phyloP scores from a whole-genome alignment of 2,888 invertebrate species.

The Cosmia pyralina region DNA sequence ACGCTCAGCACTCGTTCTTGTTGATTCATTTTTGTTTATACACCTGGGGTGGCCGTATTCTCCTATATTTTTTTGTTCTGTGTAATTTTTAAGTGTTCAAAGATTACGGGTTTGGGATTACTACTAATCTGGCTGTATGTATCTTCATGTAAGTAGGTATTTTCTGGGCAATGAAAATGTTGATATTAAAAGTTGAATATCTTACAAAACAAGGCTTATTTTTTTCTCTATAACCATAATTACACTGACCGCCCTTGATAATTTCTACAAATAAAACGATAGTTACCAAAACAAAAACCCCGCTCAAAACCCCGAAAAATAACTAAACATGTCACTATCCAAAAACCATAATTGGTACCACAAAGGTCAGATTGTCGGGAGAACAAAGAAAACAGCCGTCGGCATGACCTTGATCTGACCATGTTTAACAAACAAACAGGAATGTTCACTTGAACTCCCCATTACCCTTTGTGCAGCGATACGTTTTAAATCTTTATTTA shows the following conservation, averaged over 20 bases:
- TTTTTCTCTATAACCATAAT: neutral
- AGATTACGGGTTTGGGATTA: neutral
- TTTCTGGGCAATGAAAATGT: neutral
- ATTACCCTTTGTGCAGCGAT: conserved; percentile 48
- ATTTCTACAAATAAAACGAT: neutral
- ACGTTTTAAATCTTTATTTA: conserved; percentile 54
- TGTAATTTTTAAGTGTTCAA: neutral
- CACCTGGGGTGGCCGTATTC: conserved; percentile 21
- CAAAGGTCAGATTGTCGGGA: conserved; percentile 32
- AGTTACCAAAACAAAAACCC: neutral
- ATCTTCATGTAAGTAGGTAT: neutral
- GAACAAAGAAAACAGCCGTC: conserved; percentile 57
- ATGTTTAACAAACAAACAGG: conserved; percentile 51
- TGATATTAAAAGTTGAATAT: neutral
- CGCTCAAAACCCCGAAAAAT: conserved; percentile 7
- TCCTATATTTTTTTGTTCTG: conserved; percentile 13
- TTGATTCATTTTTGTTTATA: conserved; percentile 58
- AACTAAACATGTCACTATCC: conserved; percentile 14
- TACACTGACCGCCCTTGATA: too few relatives aligned
- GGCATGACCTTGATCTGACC: conserved; percentile 45
- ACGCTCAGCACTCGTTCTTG: conserved; percentile 33
- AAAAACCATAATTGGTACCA: conserved; percentile 25
- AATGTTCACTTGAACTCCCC: conserved; percentile 48
- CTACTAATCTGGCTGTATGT: neutral
- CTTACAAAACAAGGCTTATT: neutral